Percentiles rank a stretch among this genome's conserved stretches.
Evolutionary conservation across 2,888 invertebrate genomes (phyloP).

Genomic region (Bimastos eiseni): DNA sequence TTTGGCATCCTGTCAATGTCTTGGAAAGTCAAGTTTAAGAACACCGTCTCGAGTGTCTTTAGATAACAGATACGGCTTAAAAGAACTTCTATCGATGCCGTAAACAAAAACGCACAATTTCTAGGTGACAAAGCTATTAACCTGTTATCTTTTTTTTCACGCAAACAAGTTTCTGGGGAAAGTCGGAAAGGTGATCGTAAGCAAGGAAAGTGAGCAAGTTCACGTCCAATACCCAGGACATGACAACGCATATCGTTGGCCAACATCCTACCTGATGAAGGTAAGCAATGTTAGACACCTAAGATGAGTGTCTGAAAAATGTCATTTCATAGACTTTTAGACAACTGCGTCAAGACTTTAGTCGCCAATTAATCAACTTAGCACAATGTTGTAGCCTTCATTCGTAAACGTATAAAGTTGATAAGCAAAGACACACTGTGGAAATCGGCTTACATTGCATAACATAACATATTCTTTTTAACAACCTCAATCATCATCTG

Average conservation of each 20-base stretch:
- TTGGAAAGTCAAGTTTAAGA: too few relatives aligned
- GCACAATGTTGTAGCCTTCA: neutral
- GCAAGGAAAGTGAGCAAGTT: neutral
- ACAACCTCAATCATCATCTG: too few relatives aligned
- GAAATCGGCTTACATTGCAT: too few relatives aligned
- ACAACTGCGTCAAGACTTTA: too few relatives aligned
- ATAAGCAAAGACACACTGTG: too few relatives aligned
- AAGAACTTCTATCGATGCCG: neutral
- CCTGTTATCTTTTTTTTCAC: neutral
- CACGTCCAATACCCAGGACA: neutral
- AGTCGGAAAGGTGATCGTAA: constrained; percentile 3
- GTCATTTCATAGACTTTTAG: too few relatives aligned
- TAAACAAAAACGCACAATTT: neutral
- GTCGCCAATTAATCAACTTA: neutral
- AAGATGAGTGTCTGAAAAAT: neutral
- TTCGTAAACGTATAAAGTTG: too few relatives aligned
- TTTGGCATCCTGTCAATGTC: too few relatives aligned
- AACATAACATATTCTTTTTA: too few relatives aligned
- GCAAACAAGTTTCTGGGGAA: neutral
- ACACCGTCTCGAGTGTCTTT: neutral
- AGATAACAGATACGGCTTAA: neutral
- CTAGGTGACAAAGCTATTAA: neutral
- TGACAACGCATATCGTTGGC: neutral
- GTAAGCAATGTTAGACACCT: neutral
- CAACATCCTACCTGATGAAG: neutral